Evolutionary conservation across 2,113 vertebrate genomes (phyloP), one percentile per base, ranked within the genome.

Genomic region (Orientallactaga bullata): DNA sequence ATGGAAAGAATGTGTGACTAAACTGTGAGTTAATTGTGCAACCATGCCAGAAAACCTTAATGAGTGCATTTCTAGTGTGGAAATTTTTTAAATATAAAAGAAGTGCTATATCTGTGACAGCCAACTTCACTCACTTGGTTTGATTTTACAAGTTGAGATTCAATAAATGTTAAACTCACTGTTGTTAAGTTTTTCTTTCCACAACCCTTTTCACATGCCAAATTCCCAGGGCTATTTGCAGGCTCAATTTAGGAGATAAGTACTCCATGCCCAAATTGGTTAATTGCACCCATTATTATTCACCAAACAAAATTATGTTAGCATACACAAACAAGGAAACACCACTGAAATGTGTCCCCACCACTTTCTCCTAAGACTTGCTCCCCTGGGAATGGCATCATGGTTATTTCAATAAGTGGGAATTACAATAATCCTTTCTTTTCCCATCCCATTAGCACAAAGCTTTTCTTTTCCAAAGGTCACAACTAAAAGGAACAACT

Each of bases 361-460:
- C 84, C n/a, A 42, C 24, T 88, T 91, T 95, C 79, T 90, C 23
- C 20, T 55, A 63, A n/a, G 39, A 81, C 55, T 4, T 73, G 35
- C 47, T 61, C 24, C 21, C 24, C 30, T 91, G 28, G 35, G 91
- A 95, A 93, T 92, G 39, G 35, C 58, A 42, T 83, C 72, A 61
- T 85, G 95, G 76, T 88, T 72, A 90, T 95, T 96, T 95, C 94
- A 96, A 47, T 86, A 92, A 92, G 61, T 65, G 4, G 32, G 23
- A 80, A 87, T 95, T 93, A 88, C 21, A 93, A 87, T 81, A 58
- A 74, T 65, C 16, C 30, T 90, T 90, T 82, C 35, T 79, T 77
- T 37, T 60, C 28, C 37, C 65, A 87, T 80, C 93, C 32, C 18
- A 89, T 37, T 23, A 58, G 39, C 51, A 93, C 79, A 93, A 91